Evolutionary conservation across 2,888 invertebrate genomes (phyloP), one percentile per base, ranked within the genome.

Genomic region (Melolontha melolontha): DNA sequence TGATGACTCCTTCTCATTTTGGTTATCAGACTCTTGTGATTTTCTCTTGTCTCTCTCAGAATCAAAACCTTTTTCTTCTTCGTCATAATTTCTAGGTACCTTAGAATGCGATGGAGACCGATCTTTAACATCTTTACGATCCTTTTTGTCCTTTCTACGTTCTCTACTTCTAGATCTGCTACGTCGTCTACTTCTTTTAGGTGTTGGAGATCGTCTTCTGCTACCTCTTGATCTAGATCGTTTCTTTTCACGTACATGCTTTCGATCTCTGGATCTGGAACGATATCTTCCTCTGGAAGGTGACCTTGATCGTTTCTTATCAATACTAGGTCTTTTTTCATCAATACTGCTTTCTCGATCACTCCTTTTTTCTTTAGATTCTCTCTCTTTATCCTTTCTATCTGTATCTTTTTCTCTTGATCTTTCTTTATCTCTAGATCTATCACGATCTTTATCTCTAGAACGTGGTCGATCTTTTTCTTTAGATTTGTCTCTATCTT

Each of bases 281-380:
- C 84, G 80, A 79, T 90, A 87, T 62, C 86, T 85, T 40, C 90
- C 90, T 1, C 90, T 85, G 0, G 91, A 86, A 57, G 85, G 80
- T 0, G 85, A 85, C 11, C 78, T 69, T n/a, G 80, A 83, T 8
- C 83, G 82, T 73, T 87, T 87, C 42, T 83, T 83, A 1, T 86
- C 86, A 17, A 82, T 79, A 72, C 72, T 74, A 80, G 84, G 6
- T 71, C 75, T 76, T 83, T 84, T 44, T 71, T 76, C 77, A 64
- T 82, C 80, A 8, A 73, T 69, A 69, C 75, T 78, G 54, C 75
- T 79, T 55, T 82, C 84, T 71, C 85, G 78, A 55, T 80, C 79
- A 16, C 65, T 75, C 68, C 78, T 76, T 79, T 78, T 83, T 71
- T 75, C 83, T 80, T 78, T 84, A 10, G 75, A 72, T 62, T 78